Percentiles rank a stretch among this genome's conserved stretches.
phyloP scores from a whole-genome alignment of 2,888 invertebrate genomes.

The Stenodera caucasica region DNA sequence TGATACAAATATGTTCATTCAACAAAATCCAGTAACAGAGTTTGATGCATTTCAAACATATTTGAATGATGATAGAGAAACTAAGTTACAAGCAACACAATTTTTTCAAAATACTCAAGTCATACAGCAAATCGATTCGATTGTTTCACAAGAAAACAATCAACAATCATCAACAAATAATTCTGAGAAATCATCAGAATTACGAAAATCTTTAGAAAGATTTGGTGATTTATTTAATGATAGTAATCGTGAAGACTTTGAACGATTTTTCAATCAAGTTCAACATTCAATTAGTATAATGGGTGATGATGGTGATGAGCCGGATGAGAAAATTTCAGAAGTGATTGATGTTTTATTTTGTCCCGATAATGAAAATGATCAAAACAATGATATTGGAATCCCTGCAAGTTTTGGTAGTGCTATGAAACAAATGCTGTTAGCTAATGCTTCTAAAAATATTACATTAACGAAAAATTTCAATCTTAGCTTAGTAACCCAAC shows the following conservation, averaged over 20 bases:
- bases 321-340: slow-evolving; percentile 17
- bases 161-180: slow-evolving; percentile 1
- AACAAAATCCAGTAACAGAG: slow-evolving; percentile 16
- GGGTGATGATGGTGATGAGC: slow-evolving; percentile 45
- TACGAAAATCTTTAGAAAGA: slow-evolving; percentile 24
- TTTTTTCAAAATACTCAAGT: slow-evolving; percentile 43
- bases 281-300: slow-evolving; percentile 60
- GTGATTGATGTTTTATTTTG: slow-evolving; percentile 19
- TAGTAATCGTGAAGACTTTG: slow-evolving; percentile 52
- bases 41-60: slow-evolving; percentile 39
- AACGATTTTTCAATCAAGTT: slow-evolving; percentile 56
- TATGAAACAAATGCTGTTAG: slow-evolving; percentile 46
- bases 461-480: slow-evolving; percentile 26
- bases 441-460: slow-evolving; percentile 45
- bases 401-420: slow-evolving; percentile 42
- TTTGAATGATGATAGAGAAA: slow-evolving; percentile 22
- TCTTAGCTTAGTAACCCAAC: slow-evolving; percentile 27
- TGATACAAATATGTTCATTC: slow-evolving; percentile 16
- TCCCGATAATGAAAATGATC: slow-evolving; percentile 15
- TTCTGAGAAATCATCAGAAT: slow-evolving; percentile 9
- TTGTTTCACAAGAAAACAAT: slow-evolving; percentile 13
- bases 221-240: slow-evolving; percentile 26
- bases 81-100: slow-evolving; percentile 27
- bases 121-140: slow-evolving; percentile 40
- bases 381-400: slow-evolving; percentile 30